Conservation (phyloP, 1,140 invertebrate species). For the Tachypleus tridentatus region DNA sequence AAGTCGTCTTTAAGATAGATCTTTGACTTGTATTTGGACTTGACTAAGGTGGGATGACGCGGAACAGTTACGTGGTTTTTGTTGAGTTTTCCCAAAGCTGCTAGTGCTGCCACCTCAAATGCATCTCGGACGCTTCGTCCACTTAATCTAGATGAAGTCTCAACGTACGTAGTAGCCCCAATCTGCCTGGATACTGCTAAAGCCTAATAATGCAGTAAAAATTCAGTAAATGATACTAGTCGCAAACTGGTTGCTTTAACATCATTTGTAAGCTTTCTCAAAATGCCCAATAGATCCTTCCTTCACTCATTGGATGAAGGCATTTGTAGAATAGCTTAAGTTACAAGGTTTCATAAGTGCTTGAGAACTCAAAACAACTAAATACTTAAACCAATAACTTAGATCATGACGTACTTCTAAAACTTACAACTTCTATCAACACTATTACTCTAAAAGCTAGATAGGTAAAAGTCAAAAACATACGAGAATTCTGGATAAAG, state of each 20-base stretch:
- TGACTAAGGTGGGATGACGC: constrained; percentile 4
- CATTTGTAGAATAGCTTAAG: neutral
- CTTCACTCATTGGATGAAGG: too few species aligned
- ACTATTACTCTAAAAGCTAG: too few species aligned
- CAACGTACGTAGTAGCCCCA: constrained; percentile 51
- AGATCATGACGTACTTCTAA: too few species aligned
- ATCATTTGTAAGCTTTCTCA: neutral
- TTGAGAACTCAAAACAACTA: too few species aligned
- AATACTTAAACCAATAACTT: too few species aligned
- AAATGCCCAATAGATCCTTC: neutral
- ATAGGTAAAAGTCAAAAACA: too few species aligned
- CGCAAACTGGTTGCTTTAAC: neutral
- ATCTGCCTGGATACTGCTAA: constrained; percentile 44
- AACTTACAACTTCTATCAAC: too few species aligned
- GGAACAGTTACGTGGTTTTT: constrained; percentile 41
- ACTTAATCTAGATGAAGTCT: constrained; percentile 47
- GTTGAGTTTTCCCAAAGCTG: constrained; percentile 47
- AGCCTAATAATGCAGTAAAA: constrained; percentile 31
- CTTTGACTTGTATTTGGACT: constrained; percentile 9
- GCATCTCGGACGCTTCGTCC: constrained; percentile 47
- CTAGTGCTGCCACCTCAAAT: constrained; percentile 50
- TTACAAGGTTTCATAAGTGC: neutral
- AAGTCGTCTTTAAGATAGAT: constrained; percentile 12
- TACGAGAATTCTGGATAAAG: too few species aligned
- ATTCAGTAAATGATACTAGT: constrained; percentile 1